Conservation (phyloP, 2,888 invertebrate genomes). For the Limnephilus rhombicus region DNA sequence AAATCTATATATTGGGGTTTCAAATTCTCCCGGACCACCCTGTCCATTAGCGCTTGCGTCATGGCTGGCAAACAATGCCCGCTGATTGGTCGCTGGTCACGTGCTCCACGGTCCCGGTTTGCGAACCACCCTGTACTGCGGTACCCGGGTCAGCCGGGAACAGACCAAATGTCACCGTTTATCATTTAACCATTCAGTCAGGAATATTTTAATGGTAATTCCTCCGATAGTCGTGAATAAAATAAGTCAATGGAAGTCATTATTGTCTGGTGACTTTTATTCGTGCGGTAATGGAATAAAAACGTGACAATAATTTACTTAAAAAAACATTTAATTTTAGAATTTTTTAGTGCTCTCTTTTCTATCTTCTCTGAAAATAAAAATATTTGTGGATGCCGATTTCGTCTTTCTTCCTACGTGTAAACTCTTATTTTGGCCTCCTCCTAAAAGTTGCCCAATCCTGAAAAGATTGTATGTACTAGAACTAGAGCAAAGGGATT, state of each 20-base stretch:
- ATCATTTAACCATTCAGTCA: not conserved
- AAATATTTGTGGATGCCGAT: too few species aligned
- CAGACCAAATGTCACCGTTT: slow-evolving; percentile 35
- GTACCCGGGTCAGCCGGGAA: slow-evolving; percentile 19
- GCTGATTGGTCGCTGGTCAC: slow-evolving; percentile 66
- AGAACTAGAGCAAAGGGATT: too few species aligned
- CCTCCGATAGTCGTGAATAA: not conserved
- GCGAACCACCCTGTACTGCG: slow-evolving; percentile 25
- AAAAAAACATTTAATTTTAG: not conserved
- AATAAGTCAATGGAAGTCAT: not conserved
- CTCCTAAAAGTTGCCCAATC: too few species aligned
- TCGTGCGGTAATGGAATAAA: not conserved
- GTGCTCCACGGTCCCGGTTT: slow-evolving; percentile 56
- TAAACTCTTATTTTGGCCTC: too few species aligned
- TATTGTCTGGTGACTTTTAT: not conserved
- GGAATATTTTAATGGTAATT: slow-evolving; percentile 4
- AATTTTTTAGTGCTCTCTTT: not conserved
- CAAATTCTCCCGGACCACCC: not conserved
- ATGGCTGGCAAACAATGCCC: slow-evolving; percentile 64
- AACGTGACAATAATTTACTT: not conserved
- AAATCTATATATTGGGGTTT: not conserved
- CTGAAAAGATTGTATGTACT: too few species aligned
- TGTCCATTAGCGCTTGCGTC: slow-evolving; percentile 38
- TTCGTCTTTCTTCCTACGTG: too few species aligned
- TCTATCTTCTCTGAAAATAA: too few species aligned